Evolutionary conservation across 2,888 invertebrate genomes (phyloP).

Genomic region (Lacanobia wlatinum): DNA sequence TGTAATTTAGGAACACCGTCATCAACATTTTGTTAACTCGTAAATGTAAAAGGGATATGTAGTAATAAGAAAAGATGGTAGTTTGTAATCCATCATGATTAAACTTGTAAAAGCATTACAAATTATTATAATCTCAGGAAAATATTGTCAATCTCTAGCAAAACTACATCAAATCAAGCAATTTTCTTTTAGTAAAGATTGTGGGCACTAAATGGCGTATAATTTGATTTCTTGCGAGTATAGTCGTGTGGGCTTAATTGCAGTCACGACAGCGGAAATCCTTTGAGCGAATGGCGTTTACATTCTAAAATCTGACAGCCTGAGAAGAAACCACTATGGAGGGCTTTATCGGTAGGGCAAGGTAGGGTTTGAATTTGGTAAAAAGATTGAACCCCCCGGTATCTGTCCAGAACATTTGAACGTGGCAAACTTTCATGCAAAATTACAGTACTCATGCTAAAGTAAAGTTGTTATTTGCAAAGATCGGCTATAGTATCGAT

Average conservation of each 20-base stretch:
- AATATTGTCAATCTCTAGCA: neutral
- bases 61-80: no score
- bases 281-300: conserved; percentile 30
- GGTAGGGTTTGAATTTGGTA: neutral
- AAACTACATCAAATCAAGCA: neutral
- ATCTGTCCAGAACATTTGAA: no score
- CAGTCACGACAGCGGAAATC: conserved; percentile 41
- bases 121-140: no score
- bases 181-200: neutral
- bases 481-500: no score
- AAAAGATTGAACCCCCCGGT: no score
- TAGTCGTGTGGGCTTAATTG: conserved; percentile 49
- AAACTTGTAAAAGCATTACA: no score
- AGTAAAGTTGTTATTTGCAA: no score
- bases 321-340: conserved; percentile 13
- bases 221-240: conserved; percentile 19
- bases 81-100: no score
- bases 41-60: neutral
- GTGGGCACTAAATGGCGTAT: conserved; percentile 8
- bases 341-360: neutral
- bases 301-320: conserved; percentile 35
- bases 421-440: no score
- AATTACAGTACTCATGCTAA: no score
- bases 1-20: neutral
- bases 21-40: neutral